Evolutionary conservation across 2,113 vertebrate species (phyloP), one percentile per base, ranked within the genome.

Genomic region (Carassius gibelio): DNA sequence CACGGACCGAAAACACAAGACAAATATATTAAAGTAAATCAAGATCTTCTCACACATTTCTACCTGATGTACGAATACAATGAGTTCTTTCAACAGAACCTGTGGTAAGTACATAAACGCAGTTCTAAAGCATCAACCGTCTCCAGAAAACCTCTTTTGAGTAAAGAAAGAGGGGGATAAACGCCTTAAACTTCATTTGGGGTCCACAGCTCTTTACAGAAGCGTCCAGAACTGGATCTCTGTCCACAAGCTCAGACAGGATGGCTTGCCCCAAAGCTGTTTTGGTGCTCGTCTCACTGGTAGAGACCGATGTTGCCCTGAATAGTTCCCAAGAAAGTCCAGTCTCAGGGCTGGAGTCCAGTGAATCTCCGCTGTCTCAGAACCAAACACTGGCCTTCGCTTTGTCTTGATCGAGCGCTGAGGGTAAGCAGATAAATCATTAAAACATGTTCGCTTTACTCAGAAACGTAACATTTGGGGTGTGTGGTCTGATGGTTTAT

Each of bases 41-140:
- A 83, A 83, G 81, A 50, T 75, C 38, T 87, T 72, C 17, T 81
- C 77, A 85, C 34, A 81, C 72, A 80, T 78, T 81, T 59, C 82
- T 72, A 79, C 66, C 81, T 72, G 78, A 62, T 83, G 74, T 52
- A 85, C 69, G 30, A 87, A 89, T 87, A 93, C 91, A 90, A 87
- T 87, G 92, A 95, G 97, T 96, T 97, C 97, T 97, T 98, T 96
- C 96, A 98, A 98, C 97, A 98, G 96, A 98, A 97, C 97, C 94
- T 88, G 81, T 69, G 81, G 91, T 92, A 59, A 83, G 84, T 87
- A 90, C 89, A 88, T 89, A 91, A 88, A 87, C 87, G 6, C 71
- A 52, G 57, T 42, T 81, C 55, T 69, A 85, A 62, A 87, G 86
- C 78, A 89, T 78, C 48, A 81, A 87, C 88, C 59, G 81, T 75